Base-by-base conservation (phyloP, 2,113 vertebrate species). In the Grammomys dolichurus region DNA sequence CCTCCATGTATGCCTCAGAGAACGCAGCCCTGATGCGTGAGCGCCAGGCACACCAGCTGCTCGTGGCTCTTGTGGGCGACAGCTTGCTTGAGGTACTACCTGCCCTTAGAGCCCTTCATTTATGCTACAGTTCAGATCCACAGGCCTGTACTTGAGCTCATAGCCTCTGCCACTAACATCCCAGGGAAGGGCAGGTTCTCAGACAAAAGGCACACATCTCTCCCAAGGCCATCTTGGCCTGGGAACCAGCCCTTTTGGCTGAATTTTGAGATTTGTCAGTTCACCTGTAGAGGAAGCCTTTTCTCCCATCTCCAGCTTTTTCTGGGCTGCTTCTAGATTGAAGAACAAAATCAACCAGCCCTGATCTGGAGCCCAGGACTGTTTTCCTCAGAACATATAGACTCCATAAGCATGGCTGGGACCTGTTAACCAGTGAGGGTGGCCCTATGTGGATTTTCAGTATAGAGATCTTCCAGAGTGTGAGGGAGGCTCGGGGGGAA, bases 1-100 rank as follows among this genome's bases (percentile, higher is more conserved):
- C 99, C 43, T 99, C 98, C 98, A 99, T 99, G 99, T 99, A 99
- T 7, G 99, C 99, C 24, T 99, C 99, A 0, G 99, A 99, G 98
- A 99, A 99, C 0, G 99, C 99, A 0, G 99, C 99, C 0, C 98
- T 99, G 87, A 98, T 99, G 97, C 98, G 99, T 73, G 99, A 99
- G 97, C 98, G 99, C 26, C 99, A 98, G 95, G 99, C 99, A 24
- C 99, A 99, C 98, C 99, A 98, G 82, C 98, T 99, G 54, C 98
- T 99, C 48, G 99, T 99, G 58, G 98, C 99, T 0, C 99, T 99
- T 2, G 99, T 99, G 87, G 99, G 99, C 4, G 99, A 99, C 94
- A 99, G 99, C 95, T 98, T 99, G 97, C 98, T 99, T 13, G 99
- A 99, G 99, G 99, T 99, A 98, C 97, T n/a, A 3, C 33, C 93